phyloP scores from a whole-genome alignment of 2,888 invertebrate species.

The Hirtodrosophila alboralis region DNA sequence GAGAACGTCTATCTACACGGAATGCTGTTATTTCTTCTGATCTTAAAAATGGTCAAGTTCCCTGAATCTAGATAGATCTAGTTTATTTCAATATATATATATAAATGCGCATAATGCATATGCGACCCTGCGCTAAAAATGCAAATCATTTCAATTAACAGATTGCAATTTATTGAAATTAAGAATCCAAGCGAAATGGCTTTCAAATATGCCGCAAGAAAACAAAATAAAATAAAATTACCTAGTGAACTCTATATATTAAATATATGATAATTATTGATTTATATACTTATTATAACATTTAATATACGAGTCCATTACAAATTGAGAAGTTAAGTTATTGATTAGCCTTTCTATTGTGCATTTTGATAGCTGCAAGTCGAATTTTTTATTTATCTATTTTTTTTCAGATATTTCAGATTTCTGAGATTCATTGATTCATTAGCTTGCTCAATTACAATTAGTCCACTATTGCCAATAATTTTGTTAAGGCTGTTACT shows the following conservation, averaged over 20 bases:
- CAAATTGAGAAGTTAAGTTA: too few relatives aligned
- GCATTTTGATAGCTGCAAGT: too few relatives aligned
- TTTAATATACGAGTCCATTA: too few relatives aligned
- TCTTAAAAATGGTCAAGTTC: neutral
- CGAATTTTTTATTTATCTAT: neutral
- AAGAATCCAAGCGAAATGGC: neutral
- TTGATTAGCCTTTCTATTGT: too few relatives aligned
- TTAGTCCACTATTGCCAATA: conserved; percentile 39
- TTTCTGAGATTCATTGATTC: conserved; percentile 16
- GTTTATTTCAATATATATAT: conserved; percentile 14
- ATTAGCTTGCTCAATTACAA: conserved; percentile 46
- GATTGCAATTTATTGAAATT: conserved; percentile 15
- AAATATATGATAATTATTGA: too few relatives aligned
- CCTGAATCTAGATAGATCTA: conserved; percentile 26
- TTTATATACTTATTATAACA: too few relatives aligned
- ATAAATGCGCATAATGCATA: neutral
- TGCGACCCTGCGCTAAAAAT: conserved; percentile 54
- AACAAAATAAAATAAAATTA: neutral
- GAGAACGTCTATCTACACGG: conserved; percentile 2
- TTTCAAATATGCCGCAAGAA: conserved; percentile 25
- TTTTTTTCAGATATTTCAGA: neutral
- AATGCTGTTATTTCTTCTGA: conserved; percentile 10
- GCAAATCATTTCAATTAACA: conserved; percentile 61
- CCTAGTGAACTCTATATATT: too few relatives aligned
- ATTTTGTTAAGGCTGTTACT: conserved; percentile 41